Percentiles rank a stretch among this genome's conserved stretches.
Conservation (phyloP, 2,888 invertebrate genomes). For the Andrena bicolor region DNA sequence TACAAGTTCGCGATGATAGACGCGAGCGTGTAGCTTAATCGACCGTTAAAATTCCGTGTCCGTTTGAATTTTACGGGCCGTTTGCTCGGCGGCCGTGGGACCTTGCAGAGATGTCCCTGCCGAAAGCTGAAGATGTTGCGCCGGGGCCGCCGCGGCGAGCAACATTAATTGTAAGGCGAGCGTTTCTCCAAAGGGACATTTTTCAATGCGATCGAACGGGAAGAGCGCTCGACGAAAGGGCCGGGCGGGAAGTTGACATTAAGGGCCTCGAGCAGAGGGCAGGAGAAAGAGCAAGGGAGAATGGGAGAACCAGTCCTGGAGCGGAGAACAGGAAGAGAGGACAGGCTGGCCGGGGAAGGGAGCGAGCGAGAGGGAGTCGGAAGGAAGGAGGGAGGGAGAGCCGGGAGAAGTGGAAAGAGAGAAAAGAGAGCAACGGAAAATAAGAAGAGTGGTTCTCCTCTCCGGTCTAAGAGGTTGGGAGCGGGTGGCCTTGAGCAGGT, state of each 20-base stretch:
- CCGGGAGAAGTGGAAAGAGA: slow-evolving; percentile 60
- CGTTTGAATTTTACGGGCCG: slow-evolving; percentile 40
- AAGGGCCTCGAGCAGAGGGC: slow-evolving; percentile 46
- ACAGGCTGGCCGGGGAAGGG: slow-evolving; percentile 51
- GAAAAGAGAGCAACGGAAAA: slow-evolving; percentile 75
- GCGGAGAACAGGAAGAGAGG: slow-evolving; percentile 49
- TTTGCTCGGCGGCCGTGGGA: background rate
- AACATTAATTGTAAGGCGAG: slow-evolving; percentile 12
- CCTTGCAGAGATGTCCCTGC: background rate
- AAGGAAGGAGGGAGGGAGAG: slow-evolving; percentile 51
- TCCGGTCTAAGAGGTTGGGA: slow-evolving; percentile 76
- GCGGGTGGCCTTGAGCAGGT: slow-evolving; percentile 85
- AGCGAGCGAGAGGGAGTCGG: slow-evolving; percentile 54
- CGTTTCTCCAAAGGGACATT: slow-evolving; percentile 8
- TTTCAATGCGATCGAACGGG: slow-evolving; percentile 41
- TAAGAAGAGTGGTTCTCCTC: slow-evolving; percentile 76
- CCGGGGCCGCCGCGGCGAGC: background rate
- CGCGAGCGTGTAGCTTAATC: slow-evolving; percentile 38
- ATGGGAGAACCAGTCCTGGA: slow-evolving; percentile 12
- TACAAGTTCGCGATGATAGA: slow-evolving; percentile 19
- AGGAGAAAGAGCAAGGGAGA: slow-evolving; percentile 9
- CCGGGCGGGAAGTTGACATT: slow-evolving; percentile 68
- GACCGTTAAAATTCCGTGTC: slow-evolving; percentile 54
- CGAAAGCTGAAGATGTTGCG: background rate
- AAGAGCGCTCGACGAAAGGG: slow-evolving; percentile 56